Conservation (phyloP, 2,888 invertebrate species). For the Asteroscopus sphinx region DNA sequence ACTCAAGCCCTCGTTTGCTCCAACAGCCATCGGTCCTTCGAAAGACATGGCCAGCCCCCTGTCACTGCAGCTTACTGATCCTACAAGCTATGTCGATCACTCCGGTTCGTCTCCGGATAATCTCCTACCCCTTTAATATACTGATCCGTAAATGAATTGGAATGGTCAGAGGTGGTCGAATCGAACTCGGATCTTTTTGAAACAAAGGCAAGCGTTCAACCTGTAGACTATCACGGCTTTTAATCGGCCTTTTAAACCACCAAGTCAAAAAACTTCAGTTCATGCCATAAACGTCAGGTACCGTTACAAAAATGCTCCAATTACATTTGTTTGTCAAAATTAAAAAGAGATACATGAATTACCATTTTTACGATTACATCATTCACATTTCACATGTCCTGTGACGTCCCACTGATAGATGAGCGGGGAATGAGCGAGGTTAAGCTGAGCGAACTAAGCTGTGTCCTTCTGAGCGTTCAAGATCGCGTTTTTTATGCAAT, state of each 20-base stretch:
- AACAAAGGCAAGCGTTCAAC: too few species aligned
- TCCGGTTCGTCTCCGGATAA: too few species aligned
- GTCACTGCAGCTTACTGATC: too few species aligned
- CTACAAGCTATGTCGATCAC: too few species aligned
- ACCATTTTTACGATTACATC: slow-evolving; percentile 32
- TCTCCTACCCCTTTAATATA: too few species aligned
- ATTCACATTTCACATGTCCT: slow-evolving; percentile 1
- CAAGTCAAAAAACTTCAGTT: neutral
- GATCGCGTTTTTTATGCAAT: slow-evolving; percentile 18
- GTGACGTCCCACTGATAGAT: slow-evolving; percentile 28
- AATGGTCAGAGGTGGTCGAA: too few species aligned
- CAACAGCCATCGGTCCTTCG: too few species aligned
- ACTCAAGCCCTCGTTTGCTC: too few species aligned
- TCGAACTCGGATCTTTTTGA: too few species aligned
- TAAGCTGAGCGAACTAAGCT: slow-evolving; percentile 5
- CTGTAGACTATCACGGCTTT: too few species aligned
- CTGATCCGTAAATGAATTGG: too few species aligned
- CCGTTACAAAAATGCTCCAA: slow-evolving; percentile 25
- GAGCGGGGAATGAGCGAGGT: slow-evolving; percentile 15
- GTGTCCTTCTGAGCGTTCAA: slow-evolving; percentile 26
- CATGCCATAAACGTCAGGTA: slow-evolving; percentile 1
- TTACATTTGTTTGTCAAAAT: slow-evolving; percentile 43
- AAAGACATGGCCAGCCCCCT: too few species aligned
- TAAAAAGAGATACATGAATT: slow-evolving; percentile 43
- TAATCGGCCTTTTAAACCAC: neutral